Conservation (phyloP, 2,113 vertebrate genomes). For the Pterocles burchelli region DNA sequence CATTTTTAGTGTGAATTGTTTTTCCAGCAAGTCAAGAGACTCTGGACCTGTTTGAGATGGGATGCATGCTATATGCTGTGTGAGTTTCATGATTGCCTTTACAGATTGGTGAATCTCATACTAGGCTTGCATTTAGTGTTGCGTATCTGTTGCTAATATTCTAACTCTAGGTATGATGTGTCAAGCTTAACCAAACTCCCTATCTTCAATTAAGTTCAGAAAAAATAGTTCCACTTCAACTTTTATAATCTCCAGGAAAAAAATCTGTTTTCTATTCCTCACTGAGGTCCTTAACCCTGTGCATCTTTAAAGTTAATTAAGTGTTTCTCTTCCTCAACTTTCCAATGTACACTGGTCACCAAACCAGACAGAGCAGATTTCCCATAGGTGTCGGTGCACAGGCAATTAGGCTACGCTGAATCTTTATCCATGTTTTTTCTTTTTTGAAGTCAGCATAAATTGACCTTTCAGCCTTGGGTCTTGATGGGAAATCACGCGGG, state of each 20-base stretch:
- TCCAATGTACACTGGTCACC: background rate
- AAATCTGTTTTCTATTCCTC: background rate
- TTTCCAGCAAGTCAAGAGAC: background rate
- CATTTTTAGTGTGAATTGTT: background rate
- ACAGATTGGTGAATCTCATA: background rate
- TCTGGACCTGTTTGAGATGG: background rate
- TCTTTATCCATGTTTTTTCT: too few species aligned
- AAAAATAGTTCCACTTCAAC: background rate
- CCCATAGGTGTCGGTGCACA: background rate
- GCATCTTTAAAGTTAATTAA: background rate
- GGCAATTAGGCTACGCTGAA: too few species aligned
- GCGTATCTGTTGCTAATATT: background rate
- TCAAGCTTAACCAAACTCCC: background rate
- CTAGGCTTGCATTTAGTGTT: background rate
- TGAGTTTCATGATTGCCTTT: background rate
- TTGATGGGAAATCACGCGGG: rapidly evolving
- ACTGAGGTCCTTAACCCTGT: background rate
- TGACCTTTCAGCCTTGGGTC: background rate
- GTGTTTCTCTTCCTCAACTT: background rate
- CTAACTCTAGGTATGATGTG: background rate
- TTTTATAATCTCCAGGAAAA: background rate
- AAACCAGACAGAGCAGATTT: background rate
- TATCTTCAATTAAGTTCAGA: background rate
- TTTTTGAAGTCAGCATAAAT: background rate
- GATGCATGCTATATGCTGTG: background rate